Percentiles rank a stretch among this genome's conserved stretches.
These are phyloP conservation scores for Psephotus haematonotus DNA, from an alignment of 2,113 vertebrate genomes.

Conservation along the genomic window DNA sequence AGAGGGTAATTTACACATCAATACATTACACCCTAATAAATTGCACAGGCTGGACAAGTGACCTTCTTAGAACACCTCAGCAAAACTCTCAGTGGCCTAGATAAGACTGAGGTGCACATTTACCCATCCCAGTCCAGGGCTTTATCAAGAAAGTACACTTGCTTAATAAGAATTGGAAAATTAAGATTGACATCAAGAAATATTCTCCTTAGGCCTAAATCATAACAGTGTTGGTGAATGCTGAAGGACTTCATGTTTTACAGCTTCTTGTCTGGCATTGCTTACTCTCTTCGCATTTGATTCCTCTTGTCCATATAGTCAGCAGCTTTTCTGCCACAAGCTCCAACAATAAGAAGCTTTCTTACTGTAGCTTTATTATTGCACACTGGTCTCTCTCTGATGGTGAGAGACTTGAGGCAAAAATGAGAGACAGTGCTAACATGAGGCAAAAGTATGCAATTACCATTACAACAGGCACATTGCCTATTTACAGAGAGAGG, in stretches of 20 bases:
- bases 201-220: not conserved
- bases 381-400: not conserved
- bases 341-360: not conserved
- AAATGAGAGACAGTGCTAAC: not conserved
- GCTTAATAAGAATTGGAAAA: not conserved
- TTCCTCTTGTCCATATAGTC: not conserved
- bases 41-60: not conserved
- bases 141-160: not conserved
- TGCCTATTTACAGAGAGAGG: not conserved
- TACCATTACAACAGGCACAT: not conserved
- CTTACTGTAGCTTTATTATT: not conserved
- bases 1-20: not conserved
- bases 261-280: not conserved
- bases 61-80: not conserved
- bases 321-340: not conserved
- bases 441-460: not conserved
- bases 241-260: not conserved
- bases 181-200: not conserved
- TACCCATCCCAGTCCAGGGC: not conserved
- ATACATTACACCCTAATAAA: not conserved
- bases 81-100: not conserved
- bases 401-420: not conserved
- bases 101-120: not conserved
- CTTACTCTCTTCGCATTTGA: not conserved
- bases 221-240: not conserved